phyloP scores from a whole-genome alignment of 2,113 vertebrate species.

The Sterna hirundo region DNA sequence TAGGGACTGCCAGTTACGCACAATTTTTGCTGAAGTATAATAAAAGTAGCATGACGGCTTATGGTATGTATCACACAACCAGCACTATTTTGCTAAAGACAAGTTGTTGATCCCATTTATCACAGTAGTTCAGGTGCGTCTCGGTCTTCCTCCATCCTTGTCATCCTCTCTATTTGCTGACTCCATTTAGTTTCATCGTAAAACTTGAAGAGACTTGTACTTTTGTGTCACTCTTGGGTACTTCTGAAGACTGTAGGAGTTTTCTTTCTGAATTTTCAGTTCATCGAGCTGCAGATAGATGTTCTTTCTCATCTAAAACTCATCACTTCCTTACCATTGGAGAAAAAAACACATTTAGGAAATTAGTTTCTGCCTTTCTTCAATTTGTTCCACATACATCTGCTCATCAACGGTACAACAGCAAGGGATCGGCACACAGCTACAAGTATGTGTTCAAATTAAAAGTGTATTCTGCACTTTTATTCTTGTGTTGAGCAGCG shows the following conservation, averaged over 20 bases:
- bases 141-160: neutral
- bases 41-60: neutral
- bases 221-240: neutral
- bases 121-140: slow-evolving; percentile 18
- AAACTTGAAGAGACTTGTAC: slow-evolving; percentile 43
- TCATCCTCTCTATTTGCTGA: slow-evolving; percentile 13
- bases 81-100: neutral
- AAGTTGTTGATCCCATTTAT: slow-evolving; percentile 18
- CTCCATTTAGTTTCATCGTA: slow-evolving; percentile 28
- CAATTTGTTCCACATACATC: slow-evolving; percentile 16
- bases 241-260: slow-evolving; percentile 31
- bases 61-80: neutral
- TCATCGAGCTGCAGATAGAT: slow-evolving; percentile 51
- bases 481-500: neutral
- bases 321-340: slow-evolving; percentile 16
- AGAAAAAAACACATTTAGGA: slow-evolving; percentile 34
- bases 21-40: slow-evolving; percentile 13
- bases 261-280: slow-evolving; percentile 45
- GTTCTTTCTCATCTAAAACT: slow-evolving; percentile 54
- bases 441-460: neutral
- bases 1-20: neutral
- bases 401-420: neutral
- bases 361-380: slow-evolving; percentile 55
- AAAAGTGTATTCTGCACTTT: neutral
- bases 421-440: neutral